Base-by-base conservation (phyloP, 1,140 invertebrate species). In the Cotesia typhae region DNA sequence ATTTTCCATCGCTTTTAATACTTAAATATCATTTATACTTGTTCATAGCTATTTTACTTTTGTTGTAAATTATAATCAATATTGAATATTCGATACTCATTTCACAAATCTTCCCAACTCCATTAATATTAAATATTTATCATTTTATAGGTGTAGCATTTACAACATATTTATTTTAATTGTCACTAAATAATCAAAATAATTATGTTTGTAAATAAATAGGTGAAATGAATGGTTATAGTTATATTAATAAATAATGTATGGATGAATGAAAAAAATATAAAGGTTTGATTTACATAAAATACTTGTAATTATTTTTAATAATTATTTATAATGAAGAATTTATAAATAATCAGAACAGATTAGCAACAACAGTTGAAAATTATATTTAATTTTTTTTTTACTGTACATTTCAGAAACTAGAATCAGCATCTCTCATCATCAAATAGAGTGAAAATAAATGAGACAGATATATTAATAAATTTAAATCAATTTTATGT, bases 11-110 rank as follows among this genome's bases (percentile, higher is more conserved):
- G n/a, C 53, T 51, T 47, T 52, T 51, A 36, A 20, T 35, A 35
- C n/a, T 64, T 67, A 38, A 38, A 47, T 68, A 67, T 14, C 53
- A 63, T 70, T 47, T 63, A 6, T 70, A 57, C 28, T 66, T 17
- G 4, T 51, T 20, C 17, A 14, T 28, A 52, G 1, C 47, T 47
- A 10, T 3, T 47, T 9, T 47, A 47, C 10, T 47, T 47, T 28
- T 28, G 28, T 28, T 28, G 28, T 47, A 47, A 47, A 47, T 71
- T 10, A 51, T 51, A 10, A 10, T 28, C 28, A 28, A 28, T 28
- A n/a, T 35, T 61, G 63, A 14, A 7, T 51, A 12, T 60, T 14
- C 7, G 53, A 60, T 68, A 47, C 41, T 68, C 52, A 37, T 68
- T 36, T n/a, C 36, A 41, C 7, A 14, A 38, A 38, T 41, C 38